Conservation (phyloP, 1,140 invertebrate genomes). For the Drosophila eugracilis region DNA sequence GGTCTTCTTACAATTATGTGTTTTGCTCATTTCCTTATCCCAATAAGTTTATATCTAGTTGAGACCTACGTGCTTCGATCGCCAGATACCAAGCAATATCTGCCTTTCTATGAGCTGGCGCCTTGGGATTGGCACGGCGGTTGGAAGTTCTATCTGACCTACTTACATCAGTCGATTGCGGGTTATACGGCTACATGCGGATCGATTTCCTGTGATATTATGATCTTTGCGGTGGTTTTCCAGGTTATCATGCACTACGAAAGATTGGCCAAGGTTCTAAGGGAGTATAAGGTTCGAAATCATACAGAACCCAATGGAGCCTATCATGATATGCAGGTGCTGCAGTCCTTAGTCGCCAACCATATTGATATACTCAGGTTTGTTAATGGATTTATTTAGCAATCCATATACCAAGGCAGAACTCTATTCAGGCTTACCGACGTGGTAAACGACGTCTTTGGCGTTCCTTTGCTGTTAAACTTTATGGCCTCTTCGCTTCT, state of each 20-base stretch:
- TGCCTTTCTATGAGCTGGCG: constrained; percentile 45
- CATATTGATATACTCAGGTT: constrained; percentile 61
- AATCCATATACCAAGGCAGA: not conserved
- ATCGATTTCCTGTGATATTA: constrained; percentile 54
- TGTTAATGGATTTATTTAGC: not conserved
- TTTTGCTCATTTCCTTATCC: constrained; percentile 40
- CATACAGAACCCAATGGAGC: not conserved
- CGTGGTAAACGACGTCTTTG: constrained; percentile 57
- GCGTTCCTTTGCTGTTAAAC: constrained; percentile 59
- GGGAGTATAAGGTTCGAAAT: constrained; percentile 7
- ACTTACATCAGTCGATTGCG: constrained; percentile 28
- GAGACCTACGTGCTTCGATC: constrained; percentile 9
- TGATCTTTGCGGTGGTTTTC: constrained; percentile 56
- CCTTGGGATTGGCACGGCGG: constrained; percentile 54
- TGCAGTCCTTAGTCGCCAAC: constrained; percentile 47
- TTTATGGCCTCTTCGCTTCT: constrained; percentile 59
- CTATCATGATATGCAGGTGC: constrained; percentile 21
- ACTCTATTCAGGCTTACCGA: not conserved
- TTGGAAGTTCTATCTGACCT: constrained; percentile 46
- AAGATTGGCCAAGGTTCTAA: constrained; percentile 28
- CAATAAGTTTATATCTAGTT: constrained; percentile 27
- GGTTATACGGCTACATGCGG: constrained; percentile 51
- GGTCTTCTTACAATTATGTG: constrained; percentile 33
- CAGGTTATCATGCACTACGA: constrained; percentile 72
- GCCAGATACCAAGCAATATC: constrained; percentile 5